A percentile compares a stretch with the other conserved stretches of the same genome.
Evolutionary conservation across 1,140 invertebrate species (phyloP).

Genomic region (Calosoma granatense): DNA sequence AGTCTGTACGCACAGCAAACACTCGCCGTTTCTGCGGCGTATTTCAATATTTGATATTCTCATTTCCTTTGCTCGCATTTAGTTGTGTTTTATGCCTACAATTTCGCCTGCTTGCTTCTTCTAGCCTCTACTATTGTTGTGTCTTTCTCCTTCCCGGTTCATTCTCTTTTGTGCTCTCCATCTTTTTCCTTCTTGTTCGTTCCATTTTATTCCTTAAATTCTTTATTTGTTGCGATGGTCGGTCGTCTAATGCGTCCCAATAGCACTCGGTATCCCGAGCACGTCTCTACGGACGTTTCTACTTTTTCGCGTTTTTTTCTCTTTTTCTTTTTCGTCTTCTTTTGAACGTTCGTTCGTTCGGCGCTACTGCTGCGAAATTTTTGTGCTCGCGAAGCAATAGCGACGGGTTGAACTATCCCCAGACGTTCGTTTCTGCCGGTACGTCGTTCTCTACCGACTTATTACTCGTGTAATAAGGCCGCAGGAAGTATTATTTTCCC

Average conservation of each 20-base stretch:
- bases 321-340: background rate
- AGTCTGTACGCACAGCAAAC: too few species aligned
- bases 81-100: background rate
- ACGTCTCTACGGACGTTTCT: background rate
- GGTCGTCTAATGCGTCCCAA: constrained; percentile 9
- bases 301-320: background rate
- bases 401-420: too few species aligned
- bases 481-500: background rate
- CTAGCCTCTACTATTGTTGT: background rate
- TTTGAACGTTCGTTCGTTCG: background rate
- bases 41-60: constrained; percentile 9
- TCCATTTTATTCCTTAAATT: constrained; percentile 13
- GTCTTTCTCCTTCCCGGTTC: background rate
- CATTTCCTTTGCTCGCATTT: background rate
- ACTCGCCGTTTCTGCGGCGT: too few species aligned
- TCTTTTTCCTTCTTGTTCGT: background rate
- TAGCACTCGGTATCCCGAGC: background rate
- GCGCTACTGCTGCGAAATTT: background rate
- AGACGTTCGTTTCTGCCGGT: background rate
- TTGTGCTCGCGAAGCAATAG: too few species aligned
- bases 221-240: constrained; percentile 10
- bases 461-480: background rate
- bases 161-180: background rate
- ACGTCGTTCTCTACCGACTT: background rate
- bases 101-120: background rate